Evolutionary conservation across 2,888 invertebrate genomes (phyloP).

Genomic region (Nephrocerus scutellatus): DNA sequence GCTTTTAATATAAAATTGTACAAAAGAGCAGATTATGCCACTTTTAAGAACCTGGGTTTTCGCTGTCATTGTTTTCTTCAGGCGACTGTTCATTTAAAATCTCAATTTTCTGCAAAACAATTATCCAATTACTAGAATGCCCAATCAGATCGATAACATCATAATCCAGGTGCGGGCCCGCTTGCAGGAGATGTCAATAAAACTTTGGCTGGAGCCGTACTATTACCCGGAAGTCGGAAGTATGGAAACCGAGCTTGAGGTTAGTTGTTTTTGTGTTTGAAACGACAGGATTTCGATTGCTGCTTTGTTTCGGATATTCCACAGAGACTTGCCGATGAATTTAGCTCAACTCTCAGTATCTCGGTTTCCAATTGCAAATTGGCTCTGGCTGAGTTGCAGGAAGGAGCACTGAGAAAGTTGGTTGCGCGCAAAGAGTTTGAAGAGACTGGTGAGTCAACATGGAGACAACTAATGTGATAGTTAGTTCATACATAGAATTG

Average conservation of each 20-base stretch:
- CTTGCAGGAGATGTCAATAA: conserved; percentile 61
- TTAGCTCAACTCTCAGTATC: conserved; percentile 52
- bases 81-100: too few relatives aligned
- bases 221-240: conserved; percentile 50
- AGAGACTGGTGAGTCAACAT: conserved; percentile 48
- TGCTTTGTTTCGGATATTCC: conserved; percentile 20
- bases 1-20: neutral
- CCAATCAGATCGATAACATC: conserved; percentile 52
- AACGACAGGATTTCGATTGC: conserved; percentile 3
- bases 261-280: conserved; percentile 19
- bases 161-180: conserved; percentile 60
- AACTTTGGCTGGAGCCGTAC: conserved; percentile 71
- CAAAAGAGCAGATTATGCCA: too few relatives aligned
- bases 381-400: conserved; percentile 58
- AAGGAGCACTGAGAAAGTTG: conserved; percentile 64
- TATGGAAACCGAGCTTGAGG: conserved; percentile 45
- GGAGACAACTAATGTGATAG: neutral
- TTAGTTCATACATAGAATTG: neutral
- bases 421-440: conserved; percentile 62
- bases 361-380: conserved; percentile 50
- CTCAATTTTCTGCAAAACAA: too few relatives aligned
- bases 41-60: too few relatives aligned
- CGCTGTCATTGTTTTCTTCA: too few relatives aligned
- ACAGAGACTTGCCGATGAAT: conserved; percentile 59
- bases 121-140: conserved; percentile 30